Evolutionary conservation across 2,797 vertebrate species (phyloP), one percentile per base, ranked within the genome.

Genomic region (Argentina silus): DNA sequence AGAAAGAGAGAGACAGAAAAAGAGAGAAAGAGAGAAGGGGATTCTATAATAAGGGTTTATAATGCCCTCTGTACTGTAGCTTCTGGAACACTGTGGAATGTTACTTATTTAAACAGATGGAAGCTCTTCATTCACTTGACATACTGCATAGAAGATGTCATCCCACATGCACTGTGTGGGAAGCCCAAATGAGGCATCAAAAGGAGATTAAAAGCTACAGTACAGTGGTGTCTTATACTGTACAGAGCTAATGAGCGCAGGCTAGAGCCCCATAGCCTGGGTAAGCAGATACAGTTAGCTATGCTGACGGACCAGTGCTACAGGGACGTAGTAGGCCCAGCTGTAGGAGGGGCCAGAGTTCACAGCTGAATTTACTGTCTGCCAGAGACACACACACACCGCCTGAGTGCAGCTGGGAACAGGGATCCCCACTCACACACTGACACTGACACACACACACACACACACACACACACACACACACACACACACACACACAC

Each of bases 351-450:
- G 63, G 56, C 47, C 10, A 36, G 19, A 42, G n/a, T 8, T 62
- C 59, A 57, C 21, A 19, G 59, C 60, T 67, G 66, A 70, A 70
- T 69, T 65, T 47, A 64, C 66, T 64, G 43, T 64, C 67, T 36
- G 62, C 23, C 17, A 6, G 68, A 70, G 53, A 57, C 43, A 57
- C 62, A 57, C 43, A 57, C 62, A 57, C 44, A 45, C 63, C 10
- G 63, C 76, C 70, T 68, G 62, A 56, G 17, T 36, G 66, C 43
- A 73, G 63, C 19, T 45, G 47, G 8, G 53, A 45, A 65, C 59
- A 68, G 67, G 62, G 63, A 70, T 72, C 43, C 59, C 66, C 75
- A 48, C 51, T 67, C 69, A 75, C 72, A 53, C 51, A 67, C 74
- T 67, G 74, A 75, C 61, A 78, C 76, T 72, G 36, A 64, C 50